Evolutionary conservation across 2,797 vertebrate species (phyloP).

Genomic region (Anguilla megastoma): DNA sequence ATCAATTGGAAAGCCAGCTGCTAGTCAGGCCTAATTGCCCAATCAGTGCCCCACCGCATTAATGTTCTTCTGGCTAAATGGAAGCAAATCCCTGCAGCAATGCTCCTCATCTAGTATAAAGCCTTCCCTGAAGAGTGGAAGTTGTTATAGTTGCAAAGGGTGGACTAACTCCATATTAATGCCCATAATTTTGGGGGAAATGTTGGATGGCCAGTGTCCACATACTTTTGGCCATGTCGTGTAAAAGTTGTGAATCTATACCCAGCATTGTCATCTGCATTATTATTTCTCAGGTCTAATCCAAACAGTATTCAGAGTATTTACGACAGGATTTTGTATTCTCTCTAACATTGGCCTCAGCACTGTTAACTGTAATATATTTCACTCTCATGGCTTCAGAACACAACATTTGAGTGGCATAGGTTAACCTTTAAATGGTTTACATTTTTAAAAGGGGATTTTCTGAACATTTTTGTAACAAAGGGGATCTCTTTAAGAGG

Average conservation of each 20-base stretch:
- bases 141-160: too few species aligned
- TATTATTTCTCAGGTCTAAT: not conserved
- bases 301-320: not conserved
- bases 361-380: not conserved
- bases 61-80: too few species aligned
- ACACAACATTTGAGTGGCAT: not conserved
- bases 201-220: too few species aligned
- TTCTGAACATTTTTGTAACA: slow-evolving; percentile 2
- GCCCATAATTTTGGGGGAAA: too few species aligned
- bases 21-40: too few species aligned
- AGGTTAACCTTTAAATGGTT: not conserved
- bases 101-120: too few species aligned
- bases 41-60: too few species aligned
- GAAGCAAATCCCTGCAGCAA: too few species aligned
- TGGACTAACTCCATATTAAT: too few species aligned
- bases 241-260: not conserved
- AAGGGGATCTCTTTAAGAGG: slow-evolving; percentile 3
- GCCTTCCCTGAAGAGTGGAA: too few species aligned
- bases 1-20: too few species aligned
- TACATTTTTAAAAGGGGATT: not conserved
- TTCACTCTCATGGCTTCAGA: not conserved
- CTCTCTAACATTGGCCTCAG: not conserved
- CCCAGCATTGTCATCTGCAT: not conserved
- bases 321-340: not conserved
- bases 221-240: too few species aligned